Evolutionary conservation across 2,888 invertebrate species (phyloP).

Genomic region (Xylota segnis): DNA sequence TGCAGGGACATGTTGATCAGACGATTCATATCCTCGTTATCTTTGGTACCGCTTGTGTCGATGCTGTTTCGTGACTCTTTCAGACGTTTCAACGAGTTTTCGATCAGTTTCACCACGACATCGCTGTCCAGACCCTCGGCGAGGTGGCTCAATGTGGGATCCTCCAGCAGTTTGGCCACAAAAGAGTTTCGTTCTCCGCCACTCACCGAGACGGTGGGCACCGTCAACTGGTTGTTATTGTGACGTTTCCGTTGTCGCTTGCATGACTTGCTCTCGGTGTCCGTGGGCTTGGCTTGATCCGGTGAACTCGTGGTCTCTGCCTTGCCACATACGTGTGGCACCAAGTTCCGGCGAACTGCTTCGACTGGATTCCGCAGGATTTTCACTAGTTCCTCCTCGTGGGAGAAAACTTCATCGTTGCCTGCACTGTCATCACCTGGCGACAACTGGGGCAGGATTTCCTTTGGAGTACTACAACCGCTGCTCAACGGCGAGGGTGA

Average conservation of each 20-base stretch:
- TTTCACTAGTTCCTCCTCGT: conserved; percentile 85
- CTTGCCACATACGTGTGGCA: conserved; percentile 92
- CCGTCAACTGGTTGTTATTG: conserved; percentile 62
- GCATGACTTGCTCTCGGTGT: conserved; percentile 39
- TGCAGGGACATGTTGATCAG: conserved; percentile 83
- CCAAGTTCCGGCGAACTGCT: conserved; percentile 90
- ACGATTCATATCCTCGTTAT: conserved; percentile 84
- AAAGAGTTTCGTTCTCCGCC: conserved; percentile 83
- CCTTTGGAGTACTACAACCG: conserved; percentile 35
- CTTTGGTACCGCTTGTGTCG: conserved; percentile 84
- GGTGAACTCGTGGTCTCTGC: conserved; percentile 79
- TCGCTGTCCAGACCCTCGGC: conserved; percentile 87
- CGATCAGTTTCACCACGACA: conserved; percentile 87
- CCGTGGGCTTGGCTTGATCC: conserved; percentile 23
- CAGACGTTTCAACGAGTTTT: conserved; percentile 88
- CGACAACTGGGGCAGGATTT: conserved; percentile 40
- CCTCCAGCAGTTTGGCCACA: conserved; percentile 87
- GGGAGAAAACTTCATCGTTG: conserved; percentile 79
- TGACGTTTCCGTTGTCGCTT: conserved; percentile 62
- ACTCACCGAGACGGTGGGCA: conserved; percentile 32
- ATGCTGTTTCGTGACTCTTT: conserved; percentile 82
- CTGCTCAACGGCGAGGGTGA: conserved; percentile 75
- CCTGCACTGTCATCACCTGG: conserved; percentile 48
- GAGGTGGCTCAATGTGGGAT: conserved; percentile 88
- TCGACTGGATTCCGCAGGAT: conserved; percentile 90